phyloP scores from a whole-genome alignment of 2,113 vertebrate genomes.

The Nothoprocta pentlandii region DNA sequence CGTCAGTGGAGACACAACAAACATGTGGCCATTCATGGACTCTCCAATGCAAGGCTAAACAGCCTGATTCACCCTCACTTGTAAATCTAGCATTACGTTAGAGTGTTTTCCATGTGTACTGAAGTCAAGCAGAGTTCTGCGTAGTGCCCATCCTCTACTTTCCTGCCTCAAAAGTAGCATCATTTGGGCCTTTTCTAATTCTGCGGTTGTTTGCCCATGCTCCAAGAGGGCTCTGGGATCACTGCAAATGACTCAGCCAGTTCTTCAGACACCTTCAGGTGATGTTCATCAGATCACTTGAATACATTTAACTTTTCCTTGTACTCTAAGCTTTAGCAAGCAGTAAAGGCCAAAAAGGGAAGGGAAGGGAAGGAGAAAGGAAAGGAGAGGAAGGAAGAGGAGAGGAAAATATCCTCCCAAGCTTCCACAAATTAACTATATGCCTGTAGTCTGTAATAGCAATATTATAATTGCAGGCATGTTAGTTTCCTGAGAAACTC shows the following conservation, averaged over 20 bases:
- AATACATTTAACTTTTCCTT: not conserved
- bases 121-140: not conserved
- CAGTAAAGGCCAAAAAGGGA: not conserved
- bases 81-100: not conserved
- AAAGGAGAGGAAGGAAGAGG: too few species aligned
- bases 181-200: not conserved
- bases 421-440: not conserved
- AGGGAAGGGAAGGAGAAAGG: not conserved
- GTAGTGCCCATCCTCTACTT: not conserved
- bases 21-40: not conserved
- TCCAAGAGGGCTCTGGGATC: not conserved
- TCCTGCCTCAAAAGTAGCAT: rapidly evolving
- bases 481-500: not conserved
- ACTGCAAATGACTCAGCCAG: not conserved
- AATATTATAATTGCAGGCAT: not conserved
- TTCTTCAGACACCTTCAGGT: not conserved
- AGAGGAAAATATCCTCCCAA: too few species aligned
- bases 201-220: not conserved
- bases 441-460: not conserved
- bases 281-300: not conserved
- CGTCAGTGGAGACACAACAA: not conserved
- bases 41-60: not conserved
- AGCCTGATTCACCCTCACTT: rapidly evolving
- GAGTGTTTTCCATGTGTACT: not conserved
- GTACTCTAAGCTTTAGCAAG: not conserved